Base-by-base conservation (phyloP, 1,140 invertebrate species). In the Drosophila seguyi region DNA sequence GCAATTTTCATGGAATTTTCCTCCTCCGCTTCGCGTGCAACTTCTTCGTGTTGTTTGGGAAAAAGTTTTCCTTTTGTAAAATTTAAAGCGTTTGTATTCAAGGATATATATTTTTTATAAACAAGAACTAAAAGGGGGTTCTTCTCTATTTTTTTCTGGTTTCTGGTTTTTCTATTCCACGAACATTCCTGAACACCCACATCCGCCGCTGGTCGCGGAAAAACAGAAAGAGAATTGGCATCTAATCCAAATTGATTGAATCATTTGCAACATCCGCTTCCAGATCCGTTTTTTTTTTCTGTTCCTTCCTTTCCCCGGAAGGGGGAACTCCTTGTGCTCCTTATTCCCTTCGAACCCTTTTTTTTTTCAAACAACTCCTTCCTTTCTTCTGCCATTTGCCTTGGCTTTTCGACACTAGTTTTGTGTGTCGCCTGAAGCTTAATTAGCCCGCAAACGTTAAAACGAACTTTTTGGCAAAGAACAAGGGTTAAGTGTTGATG, bases 1-100 rank as follows among this genome's bases (percentile, higher is more conserved):
- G 81, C 74, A 78, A 81, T 85, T 81, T 85, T 81, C 71, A 83
- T 65, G 57, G 71, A 45, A 31, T 55, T 58, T 45, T 62, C 34
- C 22, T 7, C 22, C 58, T 13, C 22, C 2, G 41, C 29, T 31
- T 39, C 13, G 67, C 55, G 25, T 56, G 58, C 52, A 48, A 52
- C 44, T 79, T 79, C 16, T 56, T 48, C 34, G n/a, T 29, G 39
- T 45, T 57, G 52, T 50, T 76, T 78, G 41, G 44, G 11, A 16
- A 59, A 71, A 80, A 65, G 71, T 67, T 81, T 66, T 75, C n/a
- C n/a, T n/a, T n/a, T 36, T 55, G 45, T 44, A 42, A 61, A 76
- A 81, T 72, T 81, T 81, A 81, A 81, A 72, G 66, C 72, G 38
- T 67, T 79, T 79, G 56, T 79, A 57, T 67, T 73, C 16, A 29